Evolutionary conservation across 2,113 vertebrate species (phyloP).

Genomic region (Oryzias melastigma): DNA sequence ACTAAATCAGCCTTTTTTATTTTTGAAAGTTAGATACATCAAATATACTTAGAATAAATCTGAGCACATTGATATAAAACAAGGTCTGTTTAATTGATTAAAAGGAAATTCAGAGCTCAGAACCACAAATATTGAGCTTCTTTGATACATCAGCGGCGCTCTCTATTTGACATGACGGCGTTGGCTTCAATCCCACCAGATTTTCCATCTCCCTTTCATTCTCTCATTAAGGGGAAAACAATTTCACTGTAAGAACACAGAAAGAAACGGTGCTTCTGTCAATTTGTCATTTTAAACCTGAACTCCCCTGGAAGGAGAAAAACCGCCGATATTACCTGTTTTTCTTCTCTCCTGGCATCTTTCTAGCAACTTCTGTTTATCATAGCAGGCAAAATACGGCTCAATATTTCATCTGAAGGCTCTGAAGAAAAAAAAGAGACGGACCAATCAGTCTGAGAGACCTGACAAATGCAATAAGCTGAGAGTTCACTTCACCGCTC

Average conservation of each 20-base stretch:
- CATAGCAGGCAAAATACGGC: constrained; percentile 56
- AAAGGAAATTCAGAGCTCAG: constrained; percentile 18
- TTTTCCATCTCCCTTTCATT: constrained; percentile 30
- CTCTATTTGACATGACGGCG: constrained; percentile 17
- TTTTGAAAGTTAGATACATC: neutral
- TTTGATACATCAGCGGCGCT: constrained; percentile 22
- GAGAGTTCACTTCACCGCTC: constrained; percentile 58
- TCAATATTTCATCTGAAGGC: constrained; percentile 59
- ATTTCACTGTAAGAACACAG: constrained; percentile 16
- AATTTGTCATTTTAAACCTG: constrained; percentile 71
- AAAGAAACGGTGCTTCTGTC: constrained; percentile 50
- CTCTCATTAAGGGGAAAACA: constrained; percentile 50
- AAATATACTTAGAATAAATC: constrained; percentile 18
- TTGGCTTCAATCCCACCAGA: constrained; percentile 28
- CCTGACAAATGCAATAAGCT: constrained; percentile 70
- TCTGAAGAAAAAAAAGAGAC: constrained; percentile 15
- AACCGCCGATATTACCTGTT: constrained; percentile 56
- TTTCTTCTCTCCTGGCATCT: constrained; percentile 37
- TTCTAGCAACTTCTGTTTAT: constrained; percentile 58
- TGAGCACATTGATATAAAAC: constrained; percentile 8
- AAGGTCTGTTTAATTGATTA: constrained; percentile 36
- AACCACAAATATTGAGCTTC: constrained; percentile 29
- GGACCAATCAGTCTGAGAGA: constrained; percentile 57
- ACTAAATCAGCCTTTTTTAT: neutral
- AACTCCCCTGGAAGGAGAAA: constrained; percentile 37